phyloP scores from a whole-genome alignment of 2,797 vertebrate species.

The Crocidura indochinensis region DNA sequence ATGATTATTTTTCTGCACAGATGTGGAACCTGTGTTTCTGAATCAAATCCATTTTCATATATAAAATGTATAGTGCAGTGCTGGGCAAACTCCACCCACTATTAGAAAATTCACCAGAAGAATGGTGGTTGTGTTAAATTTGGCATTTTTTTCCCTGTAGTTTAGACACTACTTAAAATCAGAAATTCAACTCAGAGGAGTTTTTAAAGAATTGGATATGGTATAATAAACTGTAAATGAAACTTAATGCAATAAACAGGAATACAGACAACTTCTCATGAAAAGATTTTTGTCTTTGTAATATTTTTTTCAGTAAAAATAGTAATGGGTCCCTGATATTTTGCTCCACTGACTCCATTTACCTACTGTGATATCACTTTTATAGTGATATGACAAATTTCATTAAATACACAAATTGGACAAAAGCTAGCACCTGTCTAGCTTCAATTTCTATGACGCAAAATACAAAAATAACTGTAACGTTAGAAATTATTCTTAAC shows the following conservation, averaged over 20 bases:
- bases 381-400: background rate
- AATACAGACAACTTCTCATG: background rate
- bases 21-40: rapidly evolving
- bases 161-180: background rate
- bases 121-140: no score
- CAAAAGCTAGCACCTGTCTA: background rate
- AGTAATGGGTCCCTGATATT: no score
- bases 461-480: background rate
- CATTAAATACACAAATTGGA: background rate
- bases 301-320: background rate
- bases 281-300: background rate
- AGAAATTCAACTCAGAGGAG: background rate
- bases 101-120: rapidly evolving
- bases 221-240: background rate
- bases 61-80: rapidly evolving
- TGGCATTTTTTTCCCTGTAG: background rate
- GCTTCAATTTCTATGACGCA: background rate
- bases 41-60: background rate
- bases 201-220: background rate
- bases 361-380: background rate
- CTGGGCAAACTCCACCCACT: background rate
- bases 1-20: background rate
- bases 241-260: background rate
- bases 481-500: background rate
- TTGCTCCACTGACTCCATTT: background rate